Base-by-base conservation (phyloP, 1,140 invertebrate genomes). In the Stegodyphus mimosarum region DNA sequence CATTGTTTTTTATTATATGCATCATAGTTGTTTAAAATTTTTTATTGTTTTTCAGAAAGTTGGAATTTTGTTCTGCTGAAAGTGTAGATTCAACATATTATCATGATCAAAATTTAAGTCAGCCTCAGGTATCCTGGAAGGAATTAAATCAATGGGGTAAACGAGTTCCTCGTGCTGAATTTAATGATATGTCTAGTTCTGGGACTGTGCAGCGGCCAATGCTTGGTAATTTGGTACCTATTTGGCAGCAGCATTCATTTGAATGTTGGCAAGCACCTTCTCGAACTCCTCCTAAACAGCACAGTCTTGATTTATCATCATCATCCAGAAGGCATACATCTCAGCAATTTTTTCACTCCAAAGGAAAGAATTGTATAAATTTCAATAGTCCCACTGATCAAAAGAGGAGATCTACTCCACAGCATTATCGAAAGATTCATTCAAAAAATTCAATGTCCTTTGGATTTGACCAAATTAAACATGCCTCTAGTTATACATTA, bases 361-460 rank as follows among this genome's bases (percentile, higher is more conserved):
- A 83, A 55, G 74, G 74, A 0, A 86, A 86, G 66, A 86, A 75
- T 33, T 99, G 98, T 91, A 95, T 99, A 48, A 99, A 99, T 90
- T 99, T 99, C 91, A 99, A 98, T 92, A 94, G 97, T 70, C 95
- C 96, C 0, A 94, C 98, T 87, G 92, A 92, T 80, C 87, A 89
- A 50, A 90, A 88, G 72, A 94, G 96, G 83, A 13, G 90, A 90
- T 55, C 89, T 88, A 80, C 74, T 11, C 69, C 72, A 11, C 64
- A 86, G 17, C 74, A 77, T 66, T 78, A 86, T 49, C 18, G 55
- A 33, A 84, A 84, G 63, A n/a, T 75, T 53, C 72, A 74, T 13
- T 63, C 75, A 11, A 78, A 86, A 72, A 78, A 86, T 17, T 86
- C 74, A 13, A n/a, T 78, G 55, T 78, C 83, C n/a, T 77, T 78